These are phyloP conservation scores for Chrysochloris asiatica DNA, from an alignment of 2,113 vertebrate species.

Conservation along the genomic window DNA sequence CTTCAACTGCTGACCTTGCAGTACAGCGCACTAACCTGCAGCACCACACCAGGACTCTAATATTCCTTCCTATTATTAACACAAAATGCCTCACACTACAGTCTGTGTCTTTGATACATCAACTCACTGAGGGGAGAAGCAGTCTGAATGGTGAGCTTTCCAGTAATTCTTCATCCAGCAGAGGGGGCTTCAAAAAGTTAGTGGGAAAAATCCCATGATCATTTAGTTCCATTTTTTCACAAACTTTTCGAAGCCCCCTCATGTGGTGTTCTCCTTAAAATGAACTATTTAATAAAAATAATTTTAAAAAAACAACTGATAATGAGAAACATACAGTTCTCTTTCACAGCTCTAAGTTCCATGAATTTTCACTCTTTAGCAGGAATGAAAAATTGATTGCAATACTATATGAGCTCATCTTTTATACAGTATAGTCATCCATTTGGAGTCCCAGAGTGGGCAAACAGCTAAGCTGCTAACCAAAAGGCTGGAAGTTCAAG, in stretches of 20 bases:
- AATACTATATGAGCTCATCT: not conserved
- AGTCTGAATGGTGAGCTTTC: not conserved
- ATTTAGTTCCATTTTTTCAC: too few species aligned
- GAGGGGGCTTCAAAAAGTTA: too few species aligned
- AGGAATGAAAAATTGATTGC: slow-evolving; percentile 2
- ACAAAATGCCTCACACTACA: not conserved
- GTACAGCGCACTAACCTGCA: too few species aligned
- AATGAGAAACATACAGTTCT: not conserved
- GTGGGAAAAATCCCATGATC: too few species aligned
- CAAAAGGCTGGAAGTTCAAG: not conserved
- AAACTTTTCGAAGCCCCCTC: too few species aligned
- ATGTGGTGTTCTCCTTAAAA: slow-evolving; percentile 15
- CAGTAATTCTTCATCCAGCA: slow-evolving; percentile 21
- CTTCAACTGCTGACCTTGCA: too few species aligned
- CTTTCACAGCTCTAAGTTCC: slow-evolving; percentile 12
- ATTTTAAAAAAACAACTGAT: not conserved
- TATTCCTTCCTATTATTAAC: not conserved
- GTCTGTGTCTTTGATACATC: not conserved
- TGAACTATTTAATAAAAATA: not conserved
- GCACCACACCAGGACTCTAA: too few species aligned
- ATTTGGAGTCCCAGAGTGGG: not conserved
- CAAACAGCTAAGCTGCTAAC: too few species aligned
- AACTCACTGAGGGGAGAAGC: not conserved
- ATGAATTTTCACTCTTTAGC: not conserved
- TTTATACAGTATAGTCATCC: not conserved